Base-by-base conservation (phyloP, 2,113 vertebrate genomes). In the Brachypodius melanocephalos region DNA sequence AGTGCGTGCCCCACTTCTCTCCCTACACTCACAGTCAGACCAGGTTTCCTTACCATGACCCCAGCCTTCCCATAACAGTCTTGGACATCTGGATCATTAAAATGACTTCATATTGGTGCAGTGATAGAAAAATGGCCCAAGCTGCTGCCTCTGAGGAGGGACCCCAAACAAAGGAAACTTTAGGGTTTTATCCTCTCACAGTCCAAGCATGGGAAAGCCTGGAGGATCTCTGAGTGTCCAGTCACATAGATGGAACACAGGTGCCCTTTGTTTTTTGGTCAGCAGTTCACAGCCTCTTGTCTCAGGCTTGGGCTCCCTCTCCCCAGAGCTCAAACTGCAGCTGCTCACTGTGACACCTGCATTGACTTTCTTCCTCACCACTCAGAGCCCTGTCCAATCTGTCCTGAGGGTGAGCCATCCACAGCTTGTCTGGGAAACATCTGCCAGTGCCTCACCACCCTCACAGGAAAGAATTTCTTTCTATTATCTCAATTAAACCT, bases 91-190 rank as follows among this genome's bases (percentile, higher is more conserved):
- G 43, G 18, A 19, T 73, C 22, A 16, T 24, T 73, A 17, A 29
- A 67, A 59, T 45, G 1, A 21, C 51, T 59, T 52, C 6, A 52
- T 74, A 68, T 59, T 45, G 59, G 10, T 51, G 45, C 51, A 51
- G 68, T 58, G 46, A 17, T 28, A 38, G 14, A 51, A 51, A 10
- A 66, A 51, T 1, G 1, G 18, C n/a, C 4, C 0, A 0, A 67
- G 28, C 38, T 38, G 32, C 12, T 45, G 51, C 12, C 32, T 45
- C 38, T 51, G 28, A 81, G 43, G 36, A 73, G 32, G 63, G 16
- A 45, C 28, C 15, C 10, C 0, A 0, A 52, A 45, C 32, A 59
- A 20, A n/a, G 28, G 32, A 66, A 58, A 38, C 28, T 10, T 42
- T 51, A 6, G 16, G 7, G 3, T 73, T 73, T 51, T 38, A 58